Base-by-base conservation (phyloP, 2,888 invertebrate species). In the Junonia oenone region DNA sequence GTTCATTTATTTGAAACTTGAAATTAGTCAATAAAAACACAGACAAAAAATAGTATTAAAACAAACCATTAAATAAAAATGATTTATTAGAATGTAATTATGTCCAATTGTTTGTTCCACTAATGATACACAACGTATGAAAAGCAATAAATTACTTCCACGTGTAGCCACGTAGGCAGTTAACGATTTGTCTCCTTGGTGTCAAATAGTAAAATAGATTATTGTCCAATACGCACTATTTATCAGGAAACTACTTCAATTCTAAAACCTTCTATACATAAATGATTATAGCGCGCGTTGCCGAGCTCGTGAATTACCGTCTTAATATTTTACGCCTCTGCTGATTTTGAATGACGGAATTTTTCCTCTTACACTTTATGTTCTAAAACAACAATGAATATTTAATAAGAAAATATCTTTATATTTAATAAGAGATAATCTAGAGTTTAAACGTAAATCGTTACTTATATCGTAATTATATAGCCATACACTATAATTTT, bases 151-250 rank as follows among this genome's bases (percentile, higher is more conserved):
- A 56, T 50, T 53, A 38, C 17, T 15, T 47, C 37, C 27, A 8
- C 13, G 19, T 27, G 17, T 49, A 31, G 54, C n/a, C n/a, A 43
- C 48, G 43, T 2, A 38, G 9, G 4, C 17, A 33, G 9, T 40
- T n/a, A n/a, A n/a, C n/a, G 22, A 43, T 43, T 46, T 53, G 48
- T 62, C 59, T 62, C 62, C 58, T 57, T 59, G 59, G 53, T 40
- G 58, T 60, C 60, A 38, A 38, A 38, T 17, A 57, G 47, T 47
- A 46, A 62, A 58, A 60, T 51, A 58, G 50, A 61, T 54, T 50
- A 52, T 37, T 37, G 38, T 17, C 17, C 15, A 46, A 40, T 47
- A 50, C 17, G 38, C 26, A 56, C 19, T 53, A 51, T 55, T 55
- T 45, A 54, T 51, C 51, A 62, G 57, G 59, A 62, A 61, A 55